Conservation (phyloP, 1,140 invertebrate species). For the Drosophila sturtevanti region DNA sequence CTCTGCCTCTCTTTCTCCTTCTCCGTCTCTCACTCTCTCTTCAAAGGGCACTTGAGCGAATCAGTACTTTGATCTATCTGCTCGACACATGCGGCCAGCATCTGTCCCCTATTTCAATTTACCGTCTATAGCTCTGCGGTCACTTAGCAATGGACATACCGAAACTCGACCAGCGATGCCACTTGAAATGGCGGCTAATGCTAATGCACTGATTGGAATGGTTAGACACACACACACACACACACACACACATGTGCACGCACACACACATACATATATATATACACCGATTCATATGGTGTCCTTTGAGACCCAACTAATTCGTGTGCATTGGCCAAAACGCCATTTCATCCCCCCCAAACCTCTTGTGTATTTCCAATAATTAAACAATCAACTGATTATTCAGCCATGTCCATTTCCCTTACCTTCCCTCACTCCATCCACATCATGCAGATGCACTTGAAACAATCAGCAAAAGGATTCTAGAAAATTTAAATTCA, state of each 20-base stretch:
- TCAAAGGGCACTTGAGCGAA: conserved; percentile 54
- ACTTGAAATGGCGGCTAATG: conserved; percentile 59
- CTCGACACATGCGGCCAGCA: conserved; percentile 33
- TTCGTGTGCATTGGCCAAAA: conserved; percentile 18
- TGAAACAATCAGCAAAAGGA: conserved; percentile 16
- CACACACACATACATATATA: neutral
- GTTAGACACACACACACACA: conserved; percentile 25
- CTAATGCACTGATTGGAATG: conserved; percentile 70
- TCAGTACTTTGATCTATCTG: conserved; percentile 67
- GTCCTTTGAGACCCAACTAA: conserved; percentile 50
- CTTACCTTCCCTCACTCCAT: neutral
- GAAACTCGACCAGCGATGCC: conserved; percentile 14
- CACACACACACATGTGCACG: neutral
- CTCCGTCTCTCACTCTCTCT: conserved; percentile 26
- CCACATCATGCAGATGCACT: conserved; percentile 9
- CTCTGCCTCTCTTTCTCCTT: neutral
- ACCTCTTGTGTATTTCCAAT: conserved; percentile 65
- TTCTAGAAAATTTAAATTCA: conserved; percentile 10
- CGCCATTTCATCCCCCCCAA: neutral
- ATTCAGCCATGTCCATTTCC: conserved; percentile 29
- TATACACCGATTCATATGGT: neutral
- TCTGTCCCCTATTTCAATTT: conserved; percentile 5
- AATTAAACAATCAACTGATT: conserved; percentile 70
- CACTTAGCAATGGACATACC: conserved; percentile 68
- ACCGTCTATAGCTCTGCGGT: conserved; percentile 38